Percentiles rank a stretch among this genome's conserved stretches.
phyloP scores from a whole-genome alignment of 1,140 invertebrate genomes.

The Drosophila arizonae region DNA sequence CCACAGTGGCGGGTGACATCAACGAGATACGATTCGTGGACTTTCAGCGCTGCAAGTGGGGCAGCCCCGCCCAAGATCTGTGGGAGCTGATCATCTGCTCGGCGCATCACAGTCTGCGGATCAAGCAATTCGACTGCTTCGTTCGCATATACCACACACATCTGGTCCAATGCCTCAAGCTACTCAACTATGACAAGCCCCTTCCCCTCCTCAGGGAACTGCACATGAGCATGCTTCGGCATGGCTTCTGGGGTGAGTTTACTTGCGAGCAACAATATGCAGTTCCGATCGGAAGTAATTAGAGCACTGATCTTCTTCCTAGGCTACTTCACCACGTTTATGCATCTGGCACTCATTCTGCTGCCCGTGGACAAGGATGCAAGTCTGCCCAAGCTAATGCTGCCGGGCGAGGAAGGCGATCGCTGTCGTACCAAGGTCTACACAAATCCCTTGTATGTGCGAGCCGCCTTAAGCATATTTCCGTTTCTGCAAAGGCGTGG shows the following conservation, averaged over 20 bases:
- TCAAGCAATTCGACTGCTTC: conserved; percentile 71
- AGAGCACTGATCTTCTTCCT: not conserved
- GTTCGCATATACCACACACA: conserved; percentile 72
- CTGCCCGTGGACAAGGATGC: conserved; percentile 70
- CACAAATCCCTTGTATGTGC: conserved; percentile 74
- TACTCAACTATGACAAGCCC: conserved; percentile 63
- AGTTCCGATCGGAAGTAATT: not conserved
- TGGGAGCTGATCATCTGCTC: conserved; percentile 76
- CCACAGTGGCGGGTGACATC: conserved; percentile 62
- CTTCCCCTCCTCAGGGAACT: conserved; percentile 62
- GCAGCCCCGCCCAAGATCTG: conserved; percentile 82
- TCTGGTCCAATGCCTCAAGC: conserved; percentile 60
- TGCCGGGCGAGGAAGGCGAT: conserved; percentile 70
- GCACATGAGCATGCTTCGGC: conserved; percentile 73
- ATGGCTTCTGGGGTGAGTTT: conserved; percentile 74
- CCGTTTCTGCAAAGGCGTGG: conserved; percentile 72
- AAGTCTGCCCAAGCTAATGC: conserved; percentile 60
- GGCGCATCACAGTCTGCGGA: conserved; percentile 64
- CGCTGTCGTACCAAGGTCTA: conserved; percentile 68
- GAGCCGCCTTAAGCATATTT: conserved; percentile 65
- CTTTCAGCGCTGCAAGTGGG: conserved; percentile 81
- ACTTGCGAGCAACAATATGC: too few species aligned
- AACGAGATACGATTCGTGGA: conserved; percentile 82
- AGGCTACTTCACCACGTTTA: conserved; percentile 77
- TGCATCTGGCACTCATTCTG: conserved; percentile 70